Base-by-base conservation (phyloP, 2,888 invertebrate species). In the Pandemis corylana region DNA sequence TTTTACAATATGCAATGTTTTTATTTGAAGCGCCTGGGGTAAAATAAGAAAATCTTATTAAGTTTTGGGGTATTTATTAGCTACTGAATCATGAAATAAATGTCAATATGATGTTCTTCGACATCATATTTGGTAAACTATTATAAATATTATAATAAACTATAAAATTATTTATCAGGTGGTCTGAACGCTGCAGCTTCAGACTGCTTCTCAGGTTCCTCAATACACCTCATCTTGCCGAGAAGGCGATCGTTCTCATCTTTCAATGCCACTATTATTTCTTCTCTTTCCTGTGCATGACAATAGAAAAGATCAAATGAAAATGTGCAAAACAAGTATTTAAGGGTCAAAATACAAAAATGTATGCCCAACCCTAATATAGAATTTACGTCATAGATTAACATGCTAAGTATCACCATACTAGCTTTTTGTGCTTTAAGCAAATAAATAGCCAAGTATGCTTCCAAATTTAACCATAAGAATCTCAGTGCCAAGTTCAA, bases 181-280 rank as follows among this genome's bases (percentile, higher is more conserved):
- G 61, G 9, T 71, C 49, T 41, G 2, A n/a, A 53, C 9, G 68
- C 44, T 5, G 41, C 68, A 20, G 66, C 74, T 10, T 36, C 62
- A 2, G 76, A 70, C 12, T 20, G 42, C 15, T 68, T 73, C 2
- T 77, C 80, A 0, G 74, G 71, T 20, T 86, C 84, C 9, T 89
- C 88, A 2, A 84, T 73, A 76, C 94, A 94, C 20, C 90, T 83
- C 12, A 93, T 85, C 81, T 92, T 94, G 2, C 84, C 83, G 1
- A 94, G 85, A 65, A 94, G 83, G 15, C 93, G 88, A 10, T 92
- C 91, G 78, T 94, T 95, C 82, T 95, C 94, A 78, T 93, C 90
- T 79, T 93, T 94, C 75, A 95, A 83, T 15, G 94, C 90, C 2
- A 82, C 81, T 64, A 95, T 95, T 7, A 93, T 86, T 75, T 90